Percentiles rank a stretch among this genome's conserved stretches.
phyloP scores from a whole-genome alignment of 2,797 vertebrate species.

The Champsocephalus gunnari region DNA sequence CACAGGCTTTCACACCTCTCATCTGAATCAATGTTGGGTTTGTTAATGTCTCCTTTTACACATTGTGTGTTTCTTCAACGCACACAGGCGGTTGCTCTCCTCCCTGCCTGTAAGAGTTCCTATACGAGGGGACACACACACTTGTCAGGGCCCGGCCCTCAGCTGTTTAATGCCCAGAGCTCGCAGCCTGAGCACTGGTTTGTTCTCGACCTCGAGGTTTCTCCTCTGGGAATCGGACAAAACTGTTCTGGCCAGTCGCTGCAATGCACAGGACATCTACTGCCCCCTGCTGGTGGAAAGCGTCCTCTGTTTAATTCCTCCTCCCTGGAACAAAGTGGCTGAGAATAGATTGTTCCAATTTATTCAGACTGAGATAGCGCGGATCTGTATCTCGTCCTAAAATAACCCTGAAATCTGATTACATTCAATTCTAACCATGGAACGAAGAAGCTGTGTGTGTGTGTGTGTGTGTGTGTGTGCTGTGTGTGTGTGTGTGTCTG shows the following conservation, averaged over 20 bases:
- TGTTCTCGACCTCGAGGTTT: constrained; percentile 78
- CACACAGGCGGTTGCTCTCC: constrained; percentile 68
- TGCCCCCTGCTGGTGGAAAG: constrained; percentile 85
- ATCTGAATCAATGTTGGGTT: constrained; percentile 39
- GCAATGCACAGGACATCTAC: constrained; percentile 80
- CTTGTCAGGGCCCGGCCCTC: constrained; percentile 79
- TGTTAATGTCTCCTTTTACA: constrained; percentile 64
- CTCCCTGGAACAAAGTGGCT: constrained; percentile 75
- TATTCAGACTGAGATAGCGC: constrained; percentile 77
- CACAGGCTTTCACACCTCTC: constrained; percentile 35
- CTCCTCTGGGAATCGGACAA: constrained; percentile 65
- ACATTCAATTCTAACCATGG: constrained; percentile 77
- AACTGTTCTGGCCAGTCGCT: constrained; percentile 42
- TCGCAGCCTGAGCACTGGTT: constrained; percentile 76
- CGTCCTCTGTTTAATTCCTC: constrained; percentile 54
- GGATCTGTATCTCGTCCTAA: constrained; percentile 80
- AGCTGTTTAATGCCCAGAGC: constrained; percentile 81
- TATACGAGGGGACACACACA: constrained; percentile 72
- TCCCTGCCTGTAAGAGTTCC: constrained; percentile 63
- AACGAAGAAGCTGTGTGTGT: constrained; percentile 56
- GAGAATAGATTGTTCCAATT: constrained; percentile 84
- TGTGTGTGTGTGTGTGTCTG: constrained; percentile 22
- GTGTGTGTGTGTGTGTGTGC: constrained; percentile 28
- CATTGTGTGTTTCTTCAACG: constrained; percentile 44
- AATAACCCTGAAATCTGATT: constrained; percentile 85